phyloP scores from a whole-genome alignment of 53 echinoderm and acorn worm genomes.

The Patiria pectinifera region DNA sequence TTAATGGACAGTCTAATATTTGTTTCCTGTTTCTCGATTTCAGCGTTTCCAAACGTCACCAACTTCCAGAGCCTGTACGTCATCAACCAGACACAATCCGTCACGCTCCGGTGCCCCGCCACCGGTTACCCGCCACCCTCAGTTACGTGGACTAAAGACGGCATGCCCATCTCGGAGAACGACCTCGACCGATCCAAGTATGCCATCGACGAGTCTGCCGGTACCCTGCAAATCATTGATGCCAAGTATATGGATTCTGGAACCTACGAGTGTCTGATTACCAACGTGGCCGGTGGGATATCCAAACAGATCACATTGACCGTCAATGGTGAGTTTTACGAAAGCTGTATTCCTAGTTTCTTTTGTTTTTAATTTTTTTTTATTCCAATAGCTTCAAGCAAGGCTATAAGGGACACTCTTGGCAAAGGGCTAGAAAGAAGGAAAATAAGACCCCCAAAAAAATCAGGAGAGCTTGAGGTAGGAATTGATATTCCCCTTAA shows the following conservation, averaged over 20 bases:
- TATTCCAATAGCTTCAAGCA: too few species aligned
- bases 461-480: too few species aligned
- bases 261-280: slow-evolving; percentile 70
- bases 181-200: slow-evolving; percentile 72
- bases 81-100: slow-evolving; percentile 61
- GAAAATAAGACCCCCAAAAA: too few species aligned
- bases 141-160: slow-evolving; percentile 85
- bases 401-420: too few species aligned
- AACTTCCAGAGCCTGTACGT: slow-evolving; percentile 69
- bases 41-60: slow-evolving; percentile 78
- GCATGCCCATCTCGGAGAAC: slow-evolving; percentile 73
- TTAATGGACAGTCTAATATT: too few species aligned
- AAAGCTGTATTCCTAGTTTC: neutral
- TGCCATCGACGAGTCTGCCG: slow-evolving; percentile 70
- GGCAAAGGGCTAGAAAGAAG: too few species aligned
- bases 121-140: slow-evolving; percentile 83
- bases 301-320: slow-evolving; percentile 71
- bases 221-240: slow-evolving; percentile 67
- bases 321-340: slow-evolving; percentile 67
- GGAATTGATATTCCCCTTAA: too few species aligned
- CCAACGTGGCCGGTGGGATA: slow-evolving; percentile 69
- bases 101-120: slow-evolving; percentile 83
- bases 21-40: neutral
- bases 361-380: neutral
- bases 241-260: slow-evolving; percentile 67